Conservation (phyloP, 2,888 invertebrate genomes). For the Drosophila robusta region DNA sequence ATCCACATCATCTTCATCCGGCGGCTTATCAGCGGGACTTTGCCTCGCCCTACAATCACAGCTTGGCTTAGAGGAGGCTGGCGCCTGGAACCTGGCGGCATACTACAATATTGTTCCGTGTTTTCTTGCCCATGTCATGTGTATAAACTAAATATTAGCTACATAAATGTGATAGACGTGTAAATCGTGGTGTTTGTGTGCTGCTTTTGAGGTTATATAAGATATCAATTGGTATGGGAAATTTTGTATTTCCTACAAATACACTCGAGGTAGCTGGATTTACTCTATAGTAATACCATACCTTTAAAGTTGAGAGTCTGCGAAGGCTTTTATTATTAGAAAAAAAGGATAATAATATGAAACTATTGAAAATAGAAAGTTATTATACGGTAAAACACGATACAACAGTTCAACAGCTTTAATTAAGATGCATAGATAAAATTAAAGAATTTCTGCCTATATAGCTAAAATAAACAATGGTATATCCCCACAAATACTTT, state of each 20-base stretch:
- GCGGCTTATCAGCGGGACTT: constrained; percentile 84
- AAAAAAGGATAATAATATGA: not conserved
- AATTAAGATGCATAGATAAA: too few species aligned
- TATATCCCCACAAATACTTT: too few species aligned
- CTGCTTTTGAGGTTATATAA: not conserved
- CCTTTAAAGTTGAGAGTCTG: not conserved
- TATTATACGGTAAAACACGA: too few species aligned
- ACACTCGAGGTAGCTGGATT: too few species aligned
- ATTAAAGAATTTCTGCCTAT: too few species aligned
- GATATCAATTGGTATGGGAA: not conserved
- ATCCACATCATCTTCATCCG: constrained; percentile 83
- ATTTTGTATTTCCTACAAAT: too few species aligned
- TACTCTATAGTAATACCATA: not conserved
- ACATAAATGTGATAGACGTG: constrained; percentile 31
- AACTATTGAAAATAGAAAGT: too few species aligned
- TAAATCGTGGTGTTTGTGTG: not conserved
- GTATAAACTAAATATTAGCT: constrained; percentile 24
- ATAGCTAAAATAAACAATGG: too few species aligned
- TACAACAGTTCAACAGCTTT: too few species aligned
- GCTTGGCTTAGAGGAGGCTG: constrained; percentile 62
- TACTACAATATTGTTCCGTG: constrained; percentile 9
- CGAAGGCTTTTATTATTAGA: not conserved
- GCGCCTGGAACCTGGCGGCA: not conserved
- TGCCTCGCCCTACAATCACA: constrained; percentile 84
- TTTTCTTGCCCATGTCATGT: constrained; percentile 26